Base-by-base conservation (phyloP, 2,888 invertebrate genomes). In the Busseola fusca region DNA sequence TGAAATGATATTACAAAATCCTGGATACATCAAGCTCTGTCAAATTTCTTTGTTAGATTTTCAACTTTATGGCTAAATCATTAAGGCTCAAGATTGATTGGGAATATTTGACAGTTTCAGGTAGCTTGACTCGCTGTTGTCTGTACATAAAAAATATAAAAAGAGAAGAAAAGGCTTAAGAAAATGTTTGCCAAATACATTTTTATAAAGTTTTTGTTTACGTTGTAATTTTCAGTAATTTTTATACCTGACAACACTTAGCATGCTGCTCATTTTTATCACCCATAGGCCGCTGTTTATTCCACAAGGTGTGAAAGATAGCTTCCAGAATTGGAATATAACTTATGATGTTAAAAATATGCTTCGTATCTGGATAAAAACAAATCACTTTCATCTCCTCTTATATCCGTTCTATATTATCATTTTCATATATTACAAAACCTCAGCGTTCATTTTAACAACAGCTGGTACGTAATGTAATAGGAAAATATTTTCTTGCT, bases 221-320 rank as follows among this genome's bases (percentile, higher is more conserved):
- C 42, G 5, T 57, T 74, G 4, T 34, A 62, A 2, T 57, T 21
- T 72, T 25, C 30, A 57, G 27, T 25, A 37, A 40, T 63, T 40
- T 80, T 54, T 37, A 54, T 58, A 58, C 21, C 76, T 76, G 63
- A 27, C 76, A 68, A 68, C 64, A 81, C 68, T 68, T 40, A 14
- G 25, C 57, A n/a, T 52, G 27, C 21, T 27, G 25, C 14, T 64
- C 34, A 42, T 64, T 42, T 63, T 45, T 27, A 64, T 34, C 45
- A 52, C 34, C 18, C 1, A 50, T 56, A 27, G 4, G n/a, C 50
- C 14, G 25, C 45, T 81, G 62, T 76, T 50, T 81, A 76, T 14
- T 45, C 14, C 16, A n/a, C 25, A 10, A 25, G 45, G 69, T 62
- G 76, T 68, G 59, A 77, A 69, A n/a, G 16, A 77, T 48, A 14